A percentile compares a stretch with the other conserved stretches of the same genome.
Evolutionary conservation across 2,888 invertebrate species (phyloP).

Genomic region (Campoplex capitator): DNA sequence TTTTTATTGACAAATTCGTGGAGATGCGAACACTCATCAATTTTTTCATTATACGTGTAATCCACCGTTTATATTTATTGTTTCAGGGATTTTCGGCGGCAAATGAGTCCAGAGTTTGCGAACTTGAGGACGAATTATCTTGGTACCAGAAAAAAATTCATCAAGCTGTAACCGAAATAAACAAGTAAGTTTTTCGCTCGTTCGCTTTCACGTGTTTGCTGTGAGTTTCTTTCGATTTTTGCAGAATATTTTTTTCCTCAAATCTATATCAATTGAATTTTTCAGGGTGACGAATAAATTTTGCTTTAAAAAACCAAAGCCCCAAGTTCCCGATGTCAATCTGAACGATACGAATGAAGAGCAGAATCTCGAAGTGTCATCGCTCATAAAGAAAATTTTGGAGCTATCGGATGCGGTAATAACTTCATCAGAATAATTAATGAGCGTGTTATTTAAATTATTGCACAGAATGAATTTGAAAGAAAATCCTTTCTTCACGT

Average conservation of each 20-base stretch:
- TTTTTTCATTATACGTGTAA: too few species aligned
- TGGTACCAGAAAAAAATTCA: slow-evolving; percentile 72
- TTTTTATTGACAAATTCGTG: not conserved
- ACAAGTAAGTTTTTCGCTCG: slow-evolving; percentile 66
- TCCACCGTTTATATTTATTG: not conserved
- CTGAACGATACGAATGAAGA: slow-evolving; percentile 21
- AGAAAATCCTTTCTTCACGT: not conserved
- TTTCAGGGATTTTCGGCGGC: slow-evolving; percentile 73
- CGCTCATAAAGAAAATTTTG: slow-evolving; percentile 61
- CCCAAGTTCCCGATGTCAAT: slow-evolving; percentile 19
- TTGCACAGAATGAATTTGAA: not conserved
- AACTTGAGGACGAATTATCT: slow-evolving; percentile 71
- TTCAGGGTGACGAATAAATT: slow-evolving; percentile 58
- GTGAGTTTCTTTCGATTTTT: not conserved
- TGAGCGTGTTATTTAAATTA: not conserved
- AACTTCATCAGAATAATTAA: not conserved
- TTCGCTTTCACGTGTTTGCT: not conserved
- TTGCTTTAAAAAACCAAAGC: slow-evolving; percentile 28
- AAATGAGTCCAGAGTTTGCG: slow-evolving; percentile 67
- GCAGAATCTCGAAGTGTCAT: slow-evolving; percentile 55
- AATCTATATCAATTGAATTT: not conserved
- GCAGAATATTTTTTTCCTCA: not conserved
- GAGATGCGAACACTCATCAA: too few species aligned
- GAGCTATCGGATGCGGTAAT: slow-evolving; percentile 64
- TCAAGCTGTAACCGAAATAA: slow-evolving; percentile 64